These are phyloP conservation scores for Nasonia vitripennis DNA, from an alignment of 1,140 invertebrate species.

Conservation along the genomic window DNA sequence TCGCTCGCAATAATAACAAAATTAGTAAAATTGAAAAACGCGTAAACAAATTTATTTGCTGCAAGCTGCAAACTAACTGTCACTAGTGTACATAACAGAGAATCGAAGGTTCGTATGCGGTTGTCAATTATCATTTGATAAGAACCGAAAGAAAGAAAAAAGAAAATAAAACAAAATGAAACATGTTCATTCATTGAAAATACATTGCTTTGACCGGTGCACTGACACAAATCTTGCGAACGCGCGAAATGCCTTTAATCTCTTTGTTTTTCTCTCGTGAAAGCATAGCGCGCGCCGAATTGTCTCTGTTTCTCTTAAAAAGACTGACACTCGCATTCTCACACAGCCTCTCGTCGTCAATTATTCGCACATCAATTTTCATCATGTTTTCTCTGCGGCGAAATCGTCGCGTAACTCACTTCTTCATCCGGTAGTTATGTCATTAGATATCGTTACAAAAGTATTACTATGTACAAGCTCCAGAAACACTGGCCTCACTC, in stretches of 20 bases:
- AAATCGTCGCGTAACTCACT: conserved; percentile 36
- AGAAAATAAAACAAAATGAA: not conserved
- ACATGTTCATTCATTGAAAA: conserved; percentile 21
- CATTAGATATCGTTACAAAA: conserved; percentile 64
- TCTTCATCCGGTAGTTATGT: conserved; percentile 53
- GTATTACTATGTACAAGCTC: conserved; percentile 63
- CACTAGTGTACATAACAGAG: conserved; percentile 27
- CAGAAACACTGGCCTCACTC: conserved; percentile 57
- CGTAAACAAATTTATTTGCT: conserved; percentile 40
- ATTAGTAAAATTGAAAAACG: conserved; percentile 40
- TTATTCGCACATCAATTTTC: conserved; percentile 44
- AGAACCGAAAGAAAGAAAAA: not conserved
- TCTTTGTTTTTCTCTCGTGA: not conserved
- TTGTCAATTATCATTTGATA: not conserved
- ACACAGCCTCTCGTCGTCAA: conserved; percentile 32
- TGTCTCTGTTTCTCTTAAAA: conserved; percentile 34
- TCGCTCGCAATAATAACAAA: conserved; percentile 8
- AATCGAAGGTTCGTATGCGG: conserved; percentile 30
- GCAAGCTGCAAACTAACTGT: conserved; percentile 30
- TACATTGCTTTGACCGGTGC: conserved; percentile 14
- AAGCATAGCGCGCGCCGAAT: conserved; percentile 35
- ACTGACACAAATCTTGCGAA: conserved; percentile 39
- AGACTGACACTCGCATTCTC: conserved; percentile 42
- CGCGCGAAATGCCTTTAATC: conserved; percentile 28
- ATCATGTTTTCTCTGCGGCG: conserved; percentile 19